Evolutionary conservation across 2,113 vertebrate species (phyloP).

Genomic region (Drymodes brunneopygia): DNA sequence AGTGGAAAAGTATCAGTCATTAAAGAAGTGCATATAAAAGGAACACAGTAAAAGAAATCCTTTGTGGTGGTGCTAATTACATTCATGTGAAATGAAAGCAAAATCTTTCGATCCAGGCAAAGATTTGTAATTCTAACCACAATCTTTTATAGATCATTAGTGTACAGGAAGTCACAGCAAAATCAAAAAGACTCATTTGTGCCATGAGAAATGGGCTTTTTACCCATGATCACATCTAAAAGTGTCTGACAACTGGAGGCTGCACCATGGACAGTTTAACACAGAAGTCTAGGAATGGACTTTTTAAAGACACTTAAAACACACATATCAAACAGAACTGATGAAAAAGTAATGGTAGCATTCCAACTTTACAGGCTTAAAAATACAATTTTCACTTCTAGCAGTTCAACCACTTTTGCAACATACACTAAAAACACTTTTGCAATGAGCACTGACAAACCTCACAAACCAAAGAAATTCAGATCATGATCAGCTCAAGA

Average conservation of each 20-base stretch:
- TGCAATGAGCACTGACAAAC: neutral
- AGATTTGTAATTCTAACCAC: slow-evolving; percentile 50
- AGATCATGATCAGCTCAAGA: neutral
- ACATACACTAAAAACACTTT: neutral
- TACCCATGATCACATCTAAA: neutral
- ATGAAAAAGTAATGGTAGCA: neutral
- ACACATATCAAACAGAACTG: neutral
- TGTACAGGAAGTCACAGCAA: neutral
- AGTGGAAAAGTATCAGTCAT: slow-evolving; percentile 28
- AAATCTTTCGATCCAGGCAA: slow-evolving; percentile 7
- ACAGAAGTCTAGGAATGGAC: neutral
- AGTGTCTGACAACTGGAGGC: neutral
- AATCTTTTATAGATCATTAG: slow-evolving; percentile 46
- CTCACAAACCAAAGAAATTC: neutral
- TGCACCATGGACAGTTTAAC: neutral
- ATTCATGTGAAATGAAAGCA: slow-evolving; percentile 22
- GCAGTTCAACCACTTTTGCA: neutral
- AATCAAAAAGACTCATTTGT: slow-evolving; percentile 31
- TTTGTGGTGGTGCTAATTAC: slow-evolving; percentile 39
- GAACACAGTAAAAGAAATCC: slow-evolving; percentile 6
- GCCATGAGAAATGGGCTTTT: neutral
- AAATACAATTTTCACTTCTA: neutral
- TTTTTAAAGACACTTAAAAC: neutral
- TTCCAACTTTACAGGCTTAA: neutral
- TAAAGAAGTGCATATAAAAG: slow-evolving; percentile 25